A percentile compares a stretch with the other conserved stretches of the same genome.
These are phyloP conservation scores for Ceraclea dissimilis DNA, from an alignment of 2,888 invertebrate genomes.

Conservation along the genomic window DNA sequence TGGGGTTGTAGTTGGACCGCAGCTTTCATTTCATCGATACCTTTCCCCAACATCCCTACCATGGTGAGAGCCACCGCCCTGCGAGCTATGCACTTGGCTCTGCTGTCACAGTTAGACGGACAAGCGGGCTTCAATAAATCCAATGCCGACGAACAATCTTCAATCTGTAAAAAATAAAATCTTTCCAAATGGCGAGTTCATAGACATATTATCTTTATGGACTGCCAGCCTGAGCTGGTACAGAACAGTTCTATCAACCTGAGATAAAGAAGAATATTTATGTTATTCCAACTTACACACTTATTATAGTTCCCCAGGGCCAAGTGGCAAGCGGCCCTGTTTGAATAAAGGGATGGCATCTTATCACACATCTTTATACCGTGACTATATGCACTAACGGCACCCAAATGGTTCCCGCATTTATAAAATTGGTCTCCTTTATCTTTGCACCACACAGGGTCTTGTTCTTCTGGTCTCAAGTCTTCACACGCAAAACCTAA, in stretches of 20 bases:
- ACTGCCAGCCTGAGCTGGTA: neutral
- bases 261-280: no score
- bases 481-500: constrained; percentile 65
- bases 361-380: constrained; percentile 68
- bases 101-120: constrained; percentile 59
- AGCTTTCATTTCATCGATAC: constrained; percentile 65
- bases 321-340: constrained; percentile 74
- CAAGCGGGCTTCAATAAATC: constrained; percentile 69
- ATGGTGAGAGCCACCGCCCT: constrained; percentile 68
- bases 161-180: constrained; percentile 32
- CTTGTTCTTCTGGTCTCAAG: constrained; percentile 69
- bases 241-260: neutral
- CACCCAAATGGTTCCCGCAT: constrained; percentile 67
- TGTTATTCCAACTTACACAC: constrained; percentile 52
- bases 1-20: constrained; percentile 60
- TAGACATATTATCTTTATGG: no score
- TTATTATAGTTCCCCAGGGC: constrained; percentile 67
- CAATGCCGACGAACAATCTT: constrained; percentile 59
- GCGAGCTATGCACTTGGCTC: constrained; percentile 66
- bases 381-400: constrained; percentile 74
- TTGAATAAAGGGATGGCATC: constrained; percentile 65
- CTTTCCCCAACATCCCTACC: constrained; percentile 61
- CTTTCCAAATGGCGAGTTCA: neutral
- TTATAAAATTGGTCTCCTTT: constrained; percentile 76
- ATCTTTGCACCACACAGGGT: constrained; percentile 73